Percentiles rank a stretch among this genome's conserved stretches.
These are phyloP conservation scores for Dromas ardeola DNA, from an alignment of 2,113 vertebrate species.

Conservation along the genomic window DNA sequence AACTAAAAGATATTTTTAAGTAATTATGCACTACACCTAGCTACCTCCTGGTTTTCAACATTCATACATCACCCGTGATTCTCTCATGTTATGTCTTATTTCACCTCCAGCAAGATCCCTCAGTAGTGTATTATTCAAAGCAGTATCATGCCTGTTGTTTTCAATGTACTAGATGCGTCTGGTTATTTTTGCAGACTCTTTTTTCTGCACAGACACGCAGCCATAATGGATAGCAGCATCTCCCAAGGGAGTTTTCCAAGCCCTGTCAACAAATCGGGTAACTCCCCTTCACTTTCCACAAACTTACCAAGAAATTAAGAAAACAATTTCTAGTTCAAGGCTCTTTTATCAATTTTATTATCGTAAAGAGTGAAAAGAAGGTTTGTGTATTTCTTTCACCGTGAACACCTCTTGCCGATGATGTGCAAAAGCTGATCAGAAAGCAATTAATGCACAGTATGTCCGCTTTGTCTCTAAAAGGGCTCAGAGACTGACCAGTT, in stretches of 20 bases:
- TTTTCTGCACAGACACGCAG: neutral
- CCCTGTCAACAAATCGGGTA: neutral
- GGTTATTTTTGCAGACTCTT: constrained; percentile 8
- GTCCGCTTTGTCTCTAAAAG: neutral
- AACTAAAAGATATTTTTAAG: neutral
- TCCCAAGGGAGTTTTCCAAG: neutral
- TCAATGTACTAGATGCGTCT: neutral
- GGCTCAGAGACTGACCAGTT: neutral
- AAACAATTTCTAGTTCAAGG: neutral
- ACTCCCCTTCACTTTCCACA: neutral
- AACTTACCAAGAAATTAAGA: neutral
- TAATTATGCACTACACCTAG: neutral
- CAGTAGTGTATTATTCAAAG: neutral
- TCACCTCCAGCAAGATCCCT: neutral
- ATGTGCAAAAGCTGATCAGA: neutral
- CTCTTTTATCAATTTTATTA: neutral
- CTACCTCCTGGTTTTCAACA: neutral
- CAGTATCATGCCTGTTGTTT: neutral
- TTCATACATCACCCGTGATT: neutral
- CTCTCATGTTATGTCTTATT: neutral
- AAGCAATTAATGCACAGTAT: neutral
- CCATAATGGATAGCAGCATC: neutral
- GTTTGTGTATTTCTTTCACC: neutral
- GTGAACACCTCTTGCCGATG: neutral
- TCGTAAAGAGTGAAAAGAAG: neutral